phyloP scores from a whole-genome alignment of 92 coral and sea anemone species.

The Plumapathes pennacea region DNA sequence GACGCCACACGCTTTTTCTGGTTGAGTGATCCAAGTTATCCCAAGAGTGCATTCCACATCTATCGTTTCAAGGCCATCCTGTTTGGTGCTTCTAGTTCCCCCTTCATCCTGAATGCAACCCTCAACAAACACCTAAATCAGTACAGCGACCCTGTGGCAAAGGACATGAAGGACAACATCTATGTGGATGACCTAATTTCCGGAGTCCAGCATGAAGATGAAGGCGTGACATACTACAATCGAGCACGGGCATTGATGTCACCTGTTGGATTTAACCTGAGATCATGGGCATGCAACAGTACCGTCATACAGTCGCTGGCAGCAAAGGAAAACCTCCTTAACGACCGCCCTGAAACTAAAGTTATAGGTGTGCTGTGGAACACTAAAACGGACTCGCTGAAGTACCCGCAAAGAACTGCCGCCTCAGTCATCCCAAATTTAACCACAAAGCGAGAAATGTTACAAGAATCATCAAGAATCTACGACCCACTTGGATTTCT shows the following conservation, averaged over 20 bases:
- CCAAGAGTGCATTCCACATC: conserved; percentile 25
- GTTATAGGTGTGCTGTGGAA: conserved; percentile 7
- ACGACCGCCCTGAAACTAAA: no score
- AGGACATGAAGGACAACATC: conserved; percentile 40
- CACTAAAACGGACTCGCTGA: neutral
- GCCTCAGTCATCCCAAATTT: neutral
- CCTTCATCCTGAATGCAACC: conserved; percentile 51
- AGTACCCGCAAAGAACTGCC: conserved; percentile 1
- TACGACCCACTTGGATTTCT: conserved; percentile 28
- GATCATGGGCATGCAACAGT: conserved; percentile 42
- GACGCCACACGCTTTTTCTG: conserved; percentile 43
- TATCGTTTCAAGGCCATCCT: conserved; percentile 44
- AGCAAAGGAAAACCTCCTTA: conserved; percentile 3
- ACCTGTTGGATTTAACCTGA: conserved; percentile 26
- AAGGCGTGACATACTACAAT: conserved; percentile 10
- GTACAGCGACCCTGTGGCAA: conserved; percentile 23
- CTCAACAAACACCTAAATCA: conserved; percentile 24
- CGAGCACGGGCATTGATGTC: conserved; percentile 25
- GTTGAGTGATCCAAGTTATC: conserved; percentile 8
- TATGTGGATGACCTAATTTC: conserved; percentile 51
- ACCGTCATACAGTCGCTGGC: conserved; percentile 5
- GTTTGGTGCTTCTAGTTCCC: conserved; percentile 49
- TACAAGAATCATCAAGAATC: conserved; percentile 23
- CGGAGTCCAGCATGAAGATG: no score
- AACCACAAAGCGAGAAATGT: conserved; percentile 24